Conservation (phyloP, 2,888 invertebrate species). For the Caenorhabditis afra region DNA sequence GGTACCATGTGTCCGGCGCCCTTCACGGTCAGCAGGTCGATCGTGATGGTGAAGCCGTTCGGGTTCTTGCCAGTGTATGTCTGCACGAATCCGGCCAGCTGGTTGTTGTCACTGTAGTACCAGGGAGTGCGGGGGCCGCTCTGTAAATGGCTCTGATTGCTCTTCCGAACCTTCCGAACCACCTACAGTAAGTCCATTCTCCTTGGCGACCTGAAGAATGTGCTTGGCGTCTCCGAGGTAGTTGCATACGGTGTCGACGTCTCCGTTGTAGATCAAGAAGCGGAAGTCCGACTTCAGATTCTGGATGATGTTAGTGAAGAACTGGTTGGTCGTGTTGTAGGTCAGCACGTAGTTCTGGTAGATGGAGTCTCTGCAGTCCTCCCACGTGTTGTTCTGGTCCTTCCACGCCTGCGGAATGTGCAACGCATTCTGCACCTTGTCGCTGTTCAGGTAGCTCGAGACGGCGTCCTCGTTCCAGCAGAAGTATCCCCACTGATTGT, state of each 20-base stretch:
- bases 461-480: conserved; percentile 77
- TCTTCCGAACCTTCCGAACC: background rate
- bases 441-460: conserved; percentile 68
- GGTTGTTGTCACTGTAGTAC: conserved; percentile 68
- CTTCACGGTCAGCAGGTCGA: conserved; percentile 76
- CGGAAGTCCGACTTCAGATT: conserved; percentile 68
- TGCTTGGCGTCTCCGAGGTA: conserved; percentile 76
- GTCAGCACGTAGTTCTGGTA: conserved; percentile 65
- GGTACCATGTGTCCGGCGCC: conserved; percentile 71
- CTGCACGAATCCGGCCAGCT: conserved; percentile 73
- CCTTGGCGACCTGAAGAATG: conserved; percentile 69
- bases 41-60: conserved; percentile 56
- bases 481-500: conserved; percentile 73
- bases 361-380: conserved; percentile 69
- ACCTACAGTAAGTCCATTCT: conserved; percentile 46
- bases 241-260: conserved; percentile 77
- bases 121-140: conserved; percentile 54
- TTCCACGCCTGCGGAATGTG: conserved; percentile 70
- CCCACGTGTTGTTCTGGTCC: conserved; percentile 64
- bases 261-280: conserved; percentile 76
- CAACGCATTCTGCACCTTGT: conserved; percentile 65
- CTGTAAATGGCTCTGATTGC: conserved; percentile 38
- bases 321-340: conserved; percentile 63
- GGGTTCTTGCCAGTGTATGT: conserved; percentile 59
- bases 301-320: conserved; percentile 64